Conservation (phyloP, 2,113 vertebrate species). For the Oncorhynchus clarkii region DNA sequence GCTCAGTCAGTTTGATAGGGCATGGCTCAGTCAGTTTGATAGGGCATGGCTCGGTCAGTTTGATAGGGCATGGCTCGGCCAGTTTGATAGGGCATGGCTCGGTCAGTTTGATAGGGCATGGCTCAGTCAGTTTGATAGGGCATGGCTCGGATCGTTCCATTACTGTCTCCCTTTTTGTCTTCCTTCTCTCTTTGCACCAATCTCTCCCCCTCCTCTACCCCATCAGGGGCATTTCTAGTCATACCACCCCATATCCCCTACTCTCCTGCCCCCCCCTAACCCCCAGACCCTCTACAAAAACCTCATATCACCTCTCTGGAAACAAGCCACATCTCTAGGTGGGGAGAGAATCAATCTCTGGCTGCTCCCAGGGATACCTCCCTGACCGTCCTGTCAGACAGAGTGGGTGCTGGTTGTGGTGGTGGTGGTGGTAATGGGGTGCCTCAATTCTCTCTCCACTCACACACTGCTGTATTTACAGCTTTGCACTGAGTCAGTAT, state of each 20-base stretch:
- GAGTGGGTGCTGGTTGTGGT: no score
- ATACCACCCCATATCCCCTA: constrained; percentile 30
- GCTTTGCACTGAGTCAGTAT: constrained; percentile 61
- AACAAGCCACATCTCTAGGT: constrained; percentile 51
- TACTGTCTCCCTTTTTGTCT: constrained; percentile 55
- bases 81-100: no score
- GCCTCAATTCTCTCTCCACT: constrained; percentile 56
- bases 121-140: no score
- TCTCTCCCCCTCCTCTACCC: constrained; percentile 53
- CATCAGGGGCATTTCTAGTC: constrained; percentile 52
- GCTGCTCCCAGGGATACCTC: constrained; percentile 50
- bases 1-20: no score
- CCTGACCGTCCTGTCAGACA: constrained; percentile 31
- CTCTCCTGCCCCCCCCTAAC: neutral
- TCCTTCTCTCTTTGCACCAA: constrained; percentile 55
- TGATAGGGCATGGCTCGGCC: no score
- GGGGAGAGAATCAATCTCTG: constrained; percentile 63
- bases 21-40: no score
- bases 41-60: no score
- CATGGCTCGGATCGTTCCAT: constrained; percentile 43
- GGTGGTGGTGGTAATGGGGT: no score
- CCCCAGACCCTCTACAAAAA: constrained; percentile 36
- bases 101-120: no score
- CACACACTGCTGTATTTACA: constrained; percentile 56
- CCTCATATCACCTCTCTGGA: constrained; percentile 58